phyloP scores from a whole-genome alignment of 2,797 vertebrate species.

The Rhincodon typus region DNA sequence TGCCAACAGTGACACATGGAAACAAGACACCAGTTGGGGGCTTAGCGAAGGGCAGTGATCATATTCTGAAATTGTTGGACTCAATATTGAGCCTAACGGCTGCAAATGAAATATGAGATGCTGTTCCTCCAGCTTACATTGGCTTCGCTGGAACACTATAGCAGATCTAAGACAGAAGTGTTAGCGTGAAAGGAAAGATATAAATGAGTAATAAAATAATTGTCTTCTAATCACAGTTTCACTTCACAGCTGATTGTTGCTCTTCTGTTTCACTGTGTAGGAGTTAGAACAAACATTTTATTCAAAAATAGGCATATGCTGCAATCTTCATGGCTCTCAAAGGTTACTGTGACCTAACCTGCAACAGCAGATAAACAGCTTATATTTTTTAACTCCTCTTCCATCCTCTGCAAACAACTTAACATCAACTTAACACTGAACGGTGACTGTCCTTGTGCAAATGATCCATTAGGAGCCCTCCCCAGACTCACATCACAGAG shows the following conservation, averaged over 20 bases:
- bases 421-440: neutral
- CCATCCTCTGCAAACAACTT: neutral
- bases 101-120: too few species aligned
- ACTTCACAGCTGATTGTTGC: slow-evolving; percentile 18
- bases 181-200: too few species aligned
- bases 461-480: neutral
- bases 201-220: neutral
- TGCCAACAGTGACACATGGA: too few species aligned
- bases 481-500: neutral
- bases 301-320: neutral
- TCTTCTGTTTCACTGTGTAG: neutral
- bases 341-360: neutral
- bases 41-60: too few species aligned
- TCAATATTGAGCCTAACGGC: too few species aligned
- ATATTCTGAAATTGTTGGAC: too few species aligned
- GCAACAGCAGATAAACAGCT: neutral
- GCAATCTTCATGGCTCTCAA: neutral
- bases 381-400: neutral
- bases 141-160: too few species aligned
- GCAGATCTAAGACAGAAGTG: too few species aligned
- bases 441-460: neutral
- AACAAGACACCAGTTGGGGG: too few species aligned
- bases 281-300: neutral
- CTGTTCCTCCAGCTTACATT: too few species aligned
- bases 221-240: neutral